Evolutionary conservation across 1,140 invertebrate genomes (phyloP).

Genomic region (Drusus annulatus): DNA sequence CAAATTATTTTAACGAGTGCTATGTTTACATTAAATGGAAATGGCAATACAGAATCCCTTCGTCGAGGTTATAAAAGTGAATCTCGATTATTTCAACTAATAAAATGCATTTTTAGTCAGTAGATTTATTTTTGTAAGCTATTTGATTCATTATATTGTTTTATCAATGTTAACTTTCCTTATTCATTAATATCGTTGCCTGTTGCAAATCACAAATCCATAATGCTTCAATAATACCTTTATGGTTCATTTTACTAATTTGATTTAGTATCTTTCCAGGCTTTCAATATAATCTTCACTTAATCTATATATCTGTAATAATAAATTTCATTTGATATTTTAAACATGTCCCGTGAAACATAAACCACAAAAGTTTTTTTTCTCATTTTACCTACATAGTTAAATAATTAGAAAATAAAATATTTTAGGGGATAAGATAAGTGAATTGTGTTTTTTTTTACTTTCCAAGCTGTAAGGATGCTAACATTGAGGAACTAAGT

Average conservation of each 20-base stretch:
- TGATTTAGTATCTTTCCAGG: too few relatives aligned
- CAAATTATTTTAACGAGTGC: not conserved
- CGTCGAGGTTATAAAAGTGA: conserved; percentile 16
- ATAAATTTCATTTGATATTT: too few relatives aligned
- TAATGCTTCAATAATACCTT: too few relatives aligned
- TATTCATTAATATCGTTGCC: too few relatives aligned
- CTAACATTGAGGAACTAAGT: not conserved
- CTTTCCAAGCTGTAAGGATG: not conserved
- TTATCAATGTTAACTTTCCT: too few relatives aligned
- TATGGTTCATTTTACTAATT: too few relatives aligned
- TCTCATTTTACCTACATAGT: not conserved
- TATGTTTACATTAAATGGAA: conserved; percentile 1
- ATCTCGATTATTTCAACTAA: conserved; percentile 19
- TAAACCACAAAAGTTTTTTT: not conserved
- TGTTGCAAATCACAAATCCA: too few relatives aligned
- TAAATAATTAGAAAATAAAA: not conserved
- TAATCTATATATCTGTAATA: too few relatives aligned
- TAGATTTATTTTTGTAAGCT: conserved; percentile 5
- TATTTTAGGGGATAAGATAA: not conserved
- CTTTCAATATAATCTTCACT: too few relatives aligned
- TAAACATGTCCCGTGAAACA: too few relatives aligned
- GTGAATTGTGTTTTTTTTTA: not conserved
- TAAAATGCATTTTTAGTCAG: conserved; percentile 9
- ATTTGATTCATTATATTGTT: too few relatives aligned
- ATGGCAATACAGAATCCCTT: not conserved